These are phyloP conservation scores for Onychomys leucogaster DNA, from an alignment of 2,797 vertebrate species.

Conservation along the genomic window DNA sequence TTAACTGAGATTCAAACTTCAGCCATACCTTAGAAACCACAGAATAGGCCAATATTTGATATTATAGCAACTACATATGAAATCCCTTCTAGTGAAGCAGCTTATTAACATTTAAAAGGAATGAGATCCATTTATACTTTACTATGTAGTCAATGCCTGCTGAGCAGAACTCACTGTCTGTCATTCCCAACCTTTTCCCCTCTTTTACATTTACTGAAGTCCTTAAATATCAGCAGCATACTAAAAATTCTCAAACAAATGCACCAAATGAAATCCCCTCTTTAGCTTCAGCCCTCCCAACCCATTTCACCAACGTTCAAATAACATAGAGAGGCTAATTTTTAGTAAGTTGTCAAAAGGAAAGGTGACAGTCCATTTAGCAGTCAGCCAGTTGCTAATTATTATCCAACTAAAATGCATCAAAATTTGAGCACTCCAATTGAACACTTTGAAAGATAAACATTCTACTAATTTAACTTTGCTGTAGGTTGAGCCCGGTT, in stretches of 20 bases:
- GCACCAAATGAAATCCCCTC: constrained; percentile 55
- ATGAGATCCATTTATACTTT: constrained; percentile 61
- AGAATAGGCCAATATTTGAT: constrained; percentile 65
- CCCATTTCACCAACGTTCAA: constrained; percentile 54
- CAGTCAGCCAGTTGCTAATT: constrained; percentile 88
- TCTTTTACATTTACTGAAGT: constrained; percentile 77
- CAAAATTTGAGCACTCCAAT: constrained; percentile 85
- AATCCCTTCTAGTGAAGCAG: constrained; percentile 61
- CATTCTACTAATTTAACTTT: constrained; percentile 86
- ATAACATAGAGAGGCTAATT: constrained; percentile 65
- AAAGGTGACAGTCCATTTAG: constrained; percentile 88
- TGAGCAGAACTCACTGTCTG: constrained; percentile 67
- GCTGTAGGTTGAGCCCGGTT: constrained; percentile 77
- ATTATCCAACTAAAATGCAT: constrained; percentile 86
- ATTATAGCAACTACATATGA: constrained; percentile 60
- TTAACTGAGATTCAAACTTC: constrained; percentile 73
- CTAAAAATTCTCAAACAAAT: constrained; percentile 72
- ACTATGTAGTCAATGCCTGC: constrained; percentile 61
- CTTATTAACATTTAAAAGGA: constrained; percentile 79
- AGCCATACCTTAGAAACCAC: neutral
- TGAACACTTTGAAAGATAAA: constrained; percentile 86
- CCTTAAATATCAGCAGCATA: constrained; percentile 75
- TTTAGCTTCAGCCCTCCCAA: constrained; percentile 51
- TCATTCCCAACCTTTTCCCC: constrained; percentile 69
- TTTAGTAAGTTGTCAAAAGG: constrained; percentile 78